phyloP scores from a whole-genome alignment of 2,797 vertebrate genomes.

The Coreius guichenoti region DNA sequence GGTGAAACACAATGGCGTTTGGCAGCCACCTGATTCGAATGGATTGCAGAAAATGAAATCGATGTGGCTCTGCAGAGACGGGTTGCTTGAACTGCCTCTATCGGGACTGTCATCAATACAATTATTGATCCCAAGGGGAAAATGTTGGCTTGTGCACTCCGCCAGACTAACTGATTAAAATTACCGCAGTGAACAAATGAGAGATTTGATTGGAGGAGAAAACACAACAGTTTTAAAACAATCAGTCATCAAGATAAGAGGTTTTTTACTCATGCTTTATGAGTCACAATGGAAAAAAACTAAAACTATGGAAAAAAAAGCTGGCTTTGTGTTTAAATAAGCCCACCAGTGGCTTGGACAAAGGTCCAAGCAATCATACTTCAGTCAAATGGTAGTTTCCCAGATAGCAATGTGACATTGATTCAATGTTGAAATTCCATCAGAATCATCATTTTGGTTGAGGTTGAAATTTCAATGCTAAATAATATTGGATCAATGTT shows the following conservation, averaged over 20 bases:
- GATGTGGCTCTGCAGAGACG: slow-evolving; percentile 56
- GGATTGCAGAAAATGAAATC: slow-evolving; percentile 63
- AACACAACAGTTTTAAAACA: slow-evolving; percentile 73
- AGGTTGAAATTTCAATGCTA: too few relatives aligned
- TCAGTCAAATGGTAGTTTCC: not conserved
- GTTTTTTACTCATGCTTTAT: slow-evolving; percentile 51
- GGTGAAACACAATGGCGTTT: slow-evolving; percentile 60
- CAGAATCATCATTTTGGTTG: too few relatives aligned
- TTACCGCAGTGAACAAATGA: slow-evolving; percentile 58
- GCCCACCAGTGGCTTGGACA: not conserved
- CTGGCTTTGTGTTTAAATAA: not conserved
- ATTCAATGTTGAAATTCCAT: too few relatives aligned
- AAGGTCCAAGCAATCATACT: not conserved
- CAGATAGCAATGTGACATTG: too few relatives aligned
- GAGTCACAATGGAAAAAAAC: slow-evolving; percentile 48
- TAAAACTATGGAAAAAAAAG: not conserved
- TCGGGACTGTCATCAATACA: slow-evolving; percentile 63
- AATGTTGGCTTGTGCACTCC: slow-evolving; percentile 46
- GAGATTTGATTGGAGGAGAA: slow-evolving; percentile 56
- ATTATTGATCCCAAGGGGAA: slow-evolving; percentile 63
- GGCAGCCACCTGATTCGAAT: slow-evolving; percentile 55
- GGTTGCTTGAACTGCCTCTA: slow-evolving; percentile 59
- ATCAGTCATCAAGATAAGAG: slow-evolving; percentile 66
- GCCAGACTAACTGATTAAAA: slow-evolving; percentile 61
- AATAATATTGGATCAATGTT: too few relatives aligned